A percentile compares a stretch with the other conserved stretches of the same genome.
These are phyloP conservation scores for Pasiphila rectangulata DNA, from an alignment of 2,888 invertebrate genomes.

Conservation along the genomic window DNA sequence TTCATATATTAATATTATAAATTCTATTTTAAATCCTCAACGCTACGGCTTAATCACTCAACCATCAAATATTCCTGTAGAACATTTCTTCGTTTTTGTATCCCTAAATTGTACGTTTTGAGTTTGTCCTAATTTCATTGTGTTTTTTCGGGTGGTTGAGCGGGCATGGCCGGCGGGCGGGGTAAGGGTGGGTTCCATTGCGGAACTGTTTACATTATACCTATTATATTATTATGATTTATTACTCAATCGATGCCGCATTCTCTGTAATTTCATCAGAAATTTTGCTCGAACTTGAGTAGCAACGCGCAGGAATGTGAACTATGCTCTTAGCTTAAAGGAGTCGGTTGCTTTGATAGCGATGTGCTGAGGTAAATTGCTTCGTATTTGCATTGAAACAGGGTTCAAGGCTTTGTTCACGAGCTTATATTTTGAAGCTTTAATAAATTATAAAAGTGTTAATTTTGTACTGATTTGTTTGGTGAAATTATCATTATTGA, in stretches of 20 bases:
- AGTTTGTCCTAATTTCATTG: conserved; percentile 42
- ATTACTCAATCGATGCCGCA: conserved; percentile 71
- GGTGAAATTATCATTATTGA: no score
- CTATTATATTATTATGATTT: conserved; percentile 77
- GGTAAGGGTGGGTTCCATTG: conserved; percentile 43
- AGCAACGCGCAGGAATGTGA: conserved; percentile 66
- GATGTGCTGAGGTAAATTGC: conserved; percentile 8
- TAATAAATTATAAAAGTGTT: no score
- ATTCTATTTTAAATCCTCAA: no score
- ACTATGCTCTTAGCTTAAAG: conserved; percentile 62
- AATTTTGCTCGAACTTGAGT: conserved; percentile 51
- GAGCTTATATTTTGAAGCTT: background rate
- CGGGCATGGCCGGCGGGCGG: conserved; percentile 36
- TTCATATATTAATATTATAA: no score
- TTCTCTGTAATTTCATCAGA: conserved; percentile 58
- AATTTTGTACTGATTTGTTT: no score
- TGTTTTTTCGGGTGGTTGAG: conserved; percentile 43
- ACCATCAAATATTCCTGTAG: conserved; percentile 6
- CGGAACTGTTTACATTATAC: conserved; percentile 68
- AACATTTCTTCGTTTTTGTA: conserved; percentile 18
- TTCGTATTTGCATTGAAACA: conserved; percentile 6
- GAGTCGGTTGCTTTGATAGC: conserved; percentile 66
- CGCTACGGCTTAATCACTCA: conserved; percentile 2
- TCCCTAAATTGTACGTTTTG: conserved; percentile 32
- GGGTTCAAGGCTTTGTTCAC: no score